A percentile compares a stretch with the other conserved stretches of the same genome.
These are phyloP conservation scores for Diglossa cyanea DNA, from an alignment of 2,797 vertebrate genomes.

Conservation along the genomic window DNA sequence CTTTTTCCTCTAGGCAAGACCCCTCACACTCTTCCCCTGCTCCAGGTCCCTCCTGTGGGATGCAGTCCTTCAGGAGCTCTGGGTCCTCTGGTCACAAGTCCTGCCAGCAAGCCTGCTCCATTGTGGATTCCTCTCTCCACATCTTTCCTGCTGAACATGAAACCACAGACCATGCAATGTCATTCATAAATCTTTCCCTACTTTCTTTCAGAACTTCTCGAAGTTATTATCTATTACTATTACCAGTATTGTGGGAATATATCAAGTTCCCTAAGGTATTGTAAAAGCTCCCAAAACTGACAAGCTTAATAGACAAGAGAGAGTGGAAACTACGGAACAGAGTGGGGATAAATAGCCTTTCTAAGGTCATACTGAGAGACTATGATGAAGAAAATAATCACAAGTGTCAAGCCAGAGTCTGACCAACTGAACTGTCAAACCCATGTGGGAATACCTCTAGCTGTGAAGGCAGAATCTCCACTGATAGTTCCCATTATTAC, in stretches of 20 bases:
- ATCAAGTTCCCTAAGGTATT: not conserved
- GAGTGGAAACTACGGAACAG: not conserved
- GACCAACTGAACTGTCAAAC: not conserved
- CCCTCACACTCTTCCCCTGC: not conserved
- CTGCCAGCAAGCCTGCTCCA: not conserved
- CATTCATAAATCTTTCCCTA: not conserved
- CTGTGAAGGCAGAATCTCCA: not conserved
- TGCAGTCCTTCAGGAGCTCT: not conserved
- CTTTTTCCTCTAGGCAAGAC: not conserved
- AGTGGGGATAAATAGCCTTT: not conserved
- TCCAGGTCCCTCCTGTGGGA: not conserved
- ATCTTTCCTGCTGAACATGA: not conserved
- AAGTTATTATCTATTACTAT: not conserved
- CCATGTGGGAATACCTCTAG: not conserved
- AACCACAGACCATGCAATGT: not conserved
- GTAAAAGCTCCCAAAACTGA: not conserved
- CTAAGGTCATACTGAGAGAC: not conserved
- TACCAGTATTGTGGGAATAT: not conserved
- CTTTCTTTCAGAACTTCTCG: not conserved
- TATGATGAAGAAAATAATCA: not conserved
- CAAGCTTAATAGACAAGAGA: not conserved
- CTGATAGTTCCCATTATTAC: not conserved
- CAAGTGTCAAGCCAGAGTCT: not conserved
- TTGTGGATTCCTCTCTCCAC: rapidly evolving
- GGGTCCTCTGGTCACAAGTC: not conserved